Conservation (phyloP, 30 jellyfish, hydroid and myxozoan genomes). For the Haliclystus octoradiatus region DNA sequence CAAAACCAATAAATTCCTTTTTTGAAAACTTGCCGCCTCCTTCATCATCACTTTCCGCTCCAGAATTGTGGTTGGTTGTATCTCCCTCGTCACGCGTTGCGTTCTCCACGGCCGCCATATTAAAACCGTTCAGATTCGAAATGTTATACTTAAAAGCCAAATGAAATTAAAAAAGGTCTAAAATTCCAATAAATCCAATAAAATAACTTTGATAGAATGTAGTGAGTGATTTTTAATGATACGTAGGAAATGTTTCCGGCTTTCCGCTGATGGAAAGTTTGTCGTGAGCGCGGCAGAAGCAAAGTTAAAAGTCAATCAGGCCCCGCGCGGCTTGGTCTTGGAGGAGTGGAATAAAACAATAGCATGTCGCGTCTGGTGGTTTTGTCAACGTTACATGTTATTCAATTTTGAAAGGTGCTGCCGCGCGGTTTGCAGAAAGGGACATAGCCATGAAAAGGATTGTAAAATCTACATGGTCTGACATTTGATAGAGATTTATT, state of each 20-base stretch:
- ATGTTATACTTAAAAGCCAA: too few relatives aligned
- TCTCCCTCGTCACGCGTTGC: background rate
- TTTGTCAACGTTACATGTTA: too few relatives aligned
- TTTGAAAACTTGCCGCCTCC: conserved; percentile 11
- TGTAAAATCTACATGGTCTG: too few relatives aligned
- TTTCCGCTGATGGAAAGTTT: too few relatives aligned
- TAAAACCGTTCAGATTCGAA: too few relatives aligned
- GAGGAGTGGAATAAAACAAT: background rate
- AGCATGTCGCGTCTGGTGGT: background rate
- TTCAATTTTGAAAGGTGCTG: background rate
- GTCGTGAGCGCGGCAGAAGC: background rate
- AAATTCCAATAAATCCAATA: too few relatives aligned
- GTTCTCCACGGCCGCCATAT: background rate
- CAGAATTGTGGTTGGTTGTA: background rate
- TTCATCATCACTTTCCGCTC: background rate
- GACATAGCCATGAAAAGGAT: too few relatives aligned
- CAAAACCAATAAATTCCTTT: conserved; percentile 52
- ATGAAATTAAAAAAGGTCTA: too few relatives aligned
- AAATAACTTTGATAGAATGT: too few relatives aligned
- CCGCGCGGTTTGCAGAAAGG: conserved; percentile 1
- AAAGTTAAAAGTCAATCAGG: background rate
- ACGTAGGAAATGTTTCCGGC: too few relatives aligned
- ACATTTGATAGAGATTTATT: too few relatives aligned
- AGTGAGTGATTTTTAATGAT: too few relatives aligned
- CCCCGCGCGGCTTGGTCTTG: conserved; percentile 4